Percentiles rank a stretch among this genome's conserved stretches.
These are phyloP conservation scores for Andrena trimmerana DNA, from an alignment of 2,888 invertebrate species.

Conservation along the genomic window DNA sequence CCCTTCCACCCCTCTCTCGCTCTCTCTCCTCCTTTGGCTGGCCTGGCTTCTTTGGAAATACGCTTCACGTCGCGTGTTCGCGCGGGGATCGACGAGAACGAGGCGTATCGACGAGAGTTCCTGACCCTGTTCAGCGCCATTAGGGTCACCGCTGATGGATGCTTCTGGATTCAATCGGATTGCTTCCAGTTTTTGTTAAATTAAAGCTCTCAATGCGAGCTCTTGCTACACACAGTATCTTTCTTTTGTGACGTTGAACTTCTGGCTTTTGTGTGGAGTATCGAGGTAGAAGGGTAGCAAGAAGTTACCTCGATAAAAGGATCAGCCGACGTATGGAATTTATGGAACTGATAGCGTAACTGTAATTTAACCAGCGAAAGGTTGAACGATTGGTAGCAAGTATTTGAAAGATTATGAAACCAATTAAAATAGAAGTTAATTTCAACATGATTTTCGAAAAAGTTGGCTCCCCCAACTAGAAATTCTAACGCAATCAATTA, in stretches of 20 bases:
- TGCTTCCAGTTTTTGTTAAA: constrained; percentile 11
- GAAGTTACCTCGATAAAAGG: too few species aligned
- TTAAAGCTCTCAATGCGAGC: constrained; percentile 2
- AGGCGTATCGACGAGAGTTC: constrained; percentile 19
- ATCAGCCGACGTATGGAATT: too few species aligned
- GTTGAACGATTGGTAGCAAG: too few species aligned
- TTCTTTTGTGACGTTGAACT: background rate
- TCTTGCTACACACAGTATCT: background rate
- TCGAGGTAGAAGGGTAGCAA: too few species aligned
- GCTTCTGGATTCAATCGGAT: background rate
- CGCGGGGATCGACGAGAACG: constrained; percentile 2
- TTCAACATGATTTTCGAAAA: too few species aligned
- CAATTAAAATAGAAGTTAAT: too few species aligned
- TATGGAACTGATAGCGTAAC: too few species aligned
- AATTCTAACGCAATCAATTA: too few species aligned
- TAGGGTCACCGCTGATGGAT: constrained; percentile 36
- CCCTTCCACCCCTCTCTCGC: constrained; percentile 18
- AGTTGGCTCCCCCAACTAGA: too few species aligned
- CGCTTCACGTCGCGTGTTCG: constrained; percentile 14
- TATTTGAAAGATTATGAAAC: too few species aligned
- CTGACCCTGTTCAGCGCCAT: constrained; percentile 17
- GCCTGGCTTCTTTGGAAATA: constrained; percentile 32
- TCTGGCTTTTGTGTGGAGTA: background rate
- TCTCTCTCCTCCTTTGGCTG: constrained; percentile 19
- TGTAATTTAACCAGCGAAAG: too few species aligned